A percentile compares a stretch with the other conserved stretches of the same genome.
These are phyloP conservation scores for Cotesia glomerata DNA, from an alignment of 1,140 invertebrate genomes.

Conservation along the genomic window DNA sequence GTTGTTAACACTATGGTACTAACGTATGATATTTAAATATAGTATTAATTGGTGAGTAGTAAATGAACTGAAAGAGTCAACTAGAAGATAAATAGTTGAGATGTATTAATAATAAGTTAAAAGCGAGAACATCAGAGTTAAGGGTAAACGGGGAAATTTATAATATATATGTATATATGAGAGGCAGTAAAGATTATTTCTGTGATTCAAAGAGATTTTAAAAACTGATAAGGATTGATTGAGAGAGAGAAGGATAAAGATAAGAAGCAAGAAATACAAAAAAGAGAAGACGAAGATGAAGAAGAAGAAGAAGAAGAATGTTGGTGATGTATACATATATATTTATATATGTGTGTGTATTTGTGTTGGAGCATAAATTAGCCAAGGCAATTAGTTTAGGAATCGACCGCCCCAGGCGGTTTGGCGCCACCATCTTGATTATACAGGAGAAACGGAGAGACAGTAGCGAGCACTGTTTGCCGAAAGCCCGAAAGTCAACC, in stretches of 20 bases:
- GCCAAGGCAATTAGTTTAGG: slow-evolving; percentile 62
- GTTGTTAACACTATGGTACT: not conserved
- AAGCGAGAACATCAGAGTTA: too few species aligned
- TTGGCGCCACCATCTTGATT: slow-evolving; percentile 64
- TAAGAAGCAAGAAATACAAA: too few species aligned
- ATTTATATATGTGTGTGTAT: slow-evolving; percentile 49
- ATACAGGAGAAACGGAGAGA: slow-evolving; percentile 46
- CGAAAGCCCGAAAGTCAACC: slow-evolving; percentile 46
- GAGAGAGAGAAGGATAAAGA: slow-evolving; percentile 37
- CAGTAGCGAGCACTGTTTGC: slow-evolving; percentile 63
- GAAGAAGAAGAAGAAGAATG: too few species aligned
- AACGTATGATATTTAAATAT: too few species aligned
- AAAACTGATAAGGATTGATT: slow-evolving; percentile 46
- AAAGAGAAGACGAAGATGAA: too few species aligned
- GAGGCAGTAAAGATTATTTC: slow-evolving; percentile 17
- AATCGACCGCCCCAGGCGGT: slow-evolving; percentile 58
- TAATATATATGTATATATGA: not conserved
- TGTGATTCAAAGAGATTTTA: slow-evolving; percentile 39
- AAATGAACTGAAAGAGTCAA: too few species aligned
- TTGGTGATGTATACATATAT: too few species aligned
- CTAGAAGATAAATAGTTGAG: too few species aligned
- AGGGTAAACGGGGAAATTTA: not conserved
- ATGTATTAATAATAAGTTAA: too few species aligned
- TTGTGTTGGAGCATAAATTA: slow-evolving; percentile 61
- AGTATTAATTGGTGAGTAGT: too few species aligned